Evolutionary conservation across 2,797 vertebrate genomes (phyloP).

Genomic region (Pangasius macronema): DNA sequence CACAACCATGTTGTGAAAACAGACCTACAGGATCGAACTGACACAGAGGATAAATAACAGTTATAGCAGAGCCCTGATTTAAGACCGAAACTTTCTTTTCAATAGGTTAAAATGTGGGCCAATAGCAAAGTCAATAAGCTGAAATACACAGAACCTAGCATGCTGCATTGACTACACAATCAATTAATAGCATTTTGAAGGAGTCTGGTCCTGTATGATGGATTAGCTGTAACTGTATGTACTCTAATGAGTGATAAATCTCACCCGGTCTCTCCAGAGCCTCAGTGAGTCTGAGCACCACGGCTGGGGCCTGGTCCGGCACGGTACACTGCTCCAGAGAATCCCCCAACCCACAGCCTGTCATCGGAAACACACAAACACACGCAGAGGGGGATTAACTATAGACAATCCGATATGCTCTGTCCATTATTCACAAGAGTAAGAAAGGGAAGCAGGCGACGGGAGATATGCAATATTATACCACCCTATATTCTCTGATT

Average conservation of each 20-base stretch:
- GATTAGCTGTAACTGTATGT: constrained; percentile 6
- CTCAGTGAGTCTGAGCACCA: constrained; percentile 73
- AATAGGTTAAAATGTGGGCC: constrained; percentile 18
- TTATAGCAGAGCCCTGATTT: not conserved
- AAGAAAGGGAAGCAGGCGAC: constrained; percentile 21
- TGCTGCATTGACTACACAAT: not conserved
- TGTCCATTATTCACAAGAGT: constrained; percentile 37
- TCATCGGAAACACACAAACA: constrained; percentile 3
- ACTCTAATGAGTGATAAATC: constrained; percentile 28
- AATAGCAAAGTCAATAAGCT: constrained; percentile 15
- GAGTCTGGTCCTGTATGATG: constrained; percentile 15
- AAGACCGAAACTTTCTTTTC: not conserved
- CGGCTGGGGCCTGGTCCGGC: constrained; percentile 68
- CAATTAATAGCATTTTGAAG: constrained; percentile 9
- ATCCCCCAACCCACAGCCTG: constrained; percentile 69
- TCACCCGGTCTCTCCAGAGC: constrained; percentile 77
- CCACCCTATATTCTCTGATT: constrained; percentile 47
- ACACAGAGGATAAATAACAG: constrained; percentile 2
- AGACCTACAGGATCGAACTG: not conserved
- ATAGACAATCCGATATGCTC: constrained; percentile 31
- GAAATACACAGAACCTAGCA: not conserved
- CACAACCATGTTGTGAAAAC: not conserved
- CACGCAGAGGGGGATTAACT: constrained; percentile 14
- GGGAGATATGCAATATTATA: constrained; percentile 36
- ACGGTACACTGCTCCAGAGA: constrained; percentile 64